Base-by-base conservation (phyloP, 2,888 invertebrate genomes). In the Acanthosoma haemorrhoidale region DNA sequence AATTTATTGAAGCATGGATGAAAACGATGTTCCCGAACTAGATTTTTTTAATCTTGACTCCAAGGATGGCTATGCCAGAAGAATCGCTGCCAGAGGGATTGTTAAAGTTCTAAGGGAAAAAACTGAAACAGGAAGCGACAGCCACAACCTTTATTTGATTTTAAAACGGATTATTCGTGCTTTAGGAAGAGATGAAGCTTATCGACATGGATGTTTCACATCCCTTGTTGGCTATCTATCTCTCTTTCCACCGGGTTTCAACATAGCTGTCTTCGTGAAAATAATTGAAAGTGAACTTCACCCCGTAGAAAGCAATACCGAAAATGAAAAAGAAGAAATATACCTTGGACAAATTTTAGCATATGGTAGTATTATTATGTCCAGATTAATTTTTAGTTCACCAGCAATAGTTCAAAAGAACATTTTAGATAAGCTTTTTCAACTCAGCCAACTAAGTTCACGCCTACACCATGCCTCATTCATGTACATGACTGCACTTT, bases 341-440 rank as follows among this genome's bases (percentile, higher is more conserved):
- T 67, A 51, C 15, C 67, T 67, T 32, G 67, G 67, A 15, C 67
- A 67, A 21, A 67, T 43, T n/a, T 67, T 67, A 16, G 67, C 67
- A n/a, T 67, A 67, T 67, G 67, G 67, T 34, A 51, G 34, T 6
- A 43, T 67, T 29, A 51, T 67, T 34, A 51, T 34, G 11, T 43
- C 67, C n/a, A 34, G n/a, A 21, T 67, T 67, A 16, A 32, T 67
- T 18, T 51, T 6, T n/a, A 51, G 18, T 3, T 11, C 43, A 34
- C 18, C 43, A 1, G 36, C 18, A 15, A 36, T 34, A 21, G 43
- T 15, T 18, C 67, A 57, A 21, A n/a, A 16, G 13, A 15, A 5
- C 13, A 15, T 67, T 34, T 32, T 67, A 18, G 18, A 31, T n/a
- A 67, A 67, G 29, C 2, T 67, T 21, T 67, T 32, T 67, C 18